These are phyloP conservation scores for Tethya wilhelma DNA, from an alignment of 37 sponge, comb jelly and placozoan genomes.

Conservation along the genomic window DNA sequence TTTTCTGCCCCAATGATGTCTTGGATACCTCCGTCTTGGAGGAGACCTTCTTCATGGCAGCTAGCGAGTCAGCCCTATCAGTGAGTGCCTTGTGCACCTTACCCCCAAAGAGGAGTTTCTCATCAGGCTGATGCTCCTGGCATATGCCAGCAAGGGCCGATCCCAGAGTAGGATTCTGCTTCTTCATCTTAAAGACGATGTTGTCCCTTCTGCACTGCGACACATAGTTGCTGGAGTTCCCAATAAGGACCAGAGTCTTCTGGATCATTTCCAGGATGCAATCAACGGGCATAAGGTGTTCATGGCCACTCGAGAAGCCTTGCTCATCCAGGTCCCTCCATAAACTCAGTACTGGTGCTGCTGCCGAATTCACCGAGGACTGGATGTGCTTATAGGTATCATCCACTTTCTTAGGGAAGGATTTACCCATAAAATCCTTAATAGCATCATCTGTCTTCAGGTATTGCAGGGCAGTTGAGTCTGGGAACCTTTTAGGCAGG, in stretches of 20 bases:
- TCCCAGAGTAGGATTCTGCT: background rate
- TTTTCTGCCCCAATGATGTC: too few relatives aligned
- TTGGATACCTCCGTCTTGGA: background rate
- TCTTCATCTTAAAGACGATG: background rate
- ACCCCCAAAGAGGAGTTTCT: background rate
- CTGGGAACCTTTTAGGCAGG: background rate
- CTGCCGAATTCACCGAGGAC: background rate
- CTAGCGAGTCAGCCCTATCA: background rate
- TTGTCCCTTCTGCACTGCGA: background rate
- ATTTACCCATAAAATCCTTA: too few relatives aligned
- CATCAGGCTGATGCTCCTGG: background rate
- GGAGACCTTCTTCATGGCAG: background rate
- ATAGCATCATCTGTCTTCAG: too few relatives aligned
- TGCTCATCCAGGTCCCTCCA: slow-evolving; percentile 19
- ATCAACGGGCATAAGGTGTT: slow-evolving; percentile 13
- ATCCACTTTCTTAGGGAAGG: slow-evolving; percentile 10
- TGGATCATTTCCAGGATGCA: slow-evolving; percentile 16
- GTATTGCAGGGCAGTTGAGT: too few relatives aligned
- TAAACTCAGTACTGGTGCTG: background rate
- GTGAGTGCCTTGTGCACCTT: background rate
- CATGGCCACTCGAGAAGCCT: background rate
- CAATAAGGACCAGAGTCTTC: slow-evolving; percentile 5
- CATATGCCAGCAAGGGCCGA: background rate
- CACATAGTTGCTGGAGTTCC: slow-evolving; percentile 14
- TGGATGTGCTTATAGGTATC: background rate